Conservation (phyloP, 2,113 vertebrate genomes). For the Castor canadensis region DNA sequence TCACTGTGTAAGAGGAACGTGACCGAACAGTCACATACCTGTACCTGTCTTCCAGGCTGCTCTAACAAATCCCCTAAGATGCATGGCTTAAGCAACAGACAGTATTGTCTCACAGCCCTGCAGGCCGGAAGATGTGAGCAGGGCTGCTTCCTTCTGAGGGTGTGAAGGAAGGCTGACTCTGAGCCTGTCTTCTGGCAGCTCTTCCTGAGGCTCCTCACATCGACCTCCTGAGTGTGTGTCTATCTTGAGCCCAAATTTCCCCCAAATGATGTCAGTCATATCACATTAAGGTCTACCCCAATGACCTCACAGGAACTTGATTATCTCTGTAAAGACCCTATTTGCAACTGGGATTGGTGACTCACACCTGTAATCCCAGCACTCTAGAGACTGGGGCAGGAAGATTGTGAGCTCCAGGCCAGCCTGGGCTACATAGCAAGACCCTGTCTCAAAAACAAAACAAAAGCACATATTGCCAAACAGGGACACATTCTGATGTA, state of each 20-base stretch:
- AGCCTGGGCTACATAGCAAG: no score
- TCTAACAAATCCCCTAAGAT: accelerated
- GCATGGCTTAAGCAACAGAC: neutral
- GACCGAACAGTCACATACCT: accelerated
- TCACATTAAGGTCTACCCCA: no score
- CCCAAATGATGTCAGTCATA: neutral
- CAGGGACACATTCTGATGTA: no score
- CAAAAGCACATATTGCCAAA: no score
- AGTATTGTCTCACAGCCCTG: neutral
- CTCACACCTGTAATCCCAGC: no score
- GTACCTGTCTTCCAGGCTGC: neutral
- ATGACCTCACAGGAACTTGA: neutral
- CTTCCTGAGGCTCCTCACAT: neutral
- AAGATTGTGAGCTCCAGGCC: no score
- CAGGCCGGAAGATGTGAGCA: neutral
- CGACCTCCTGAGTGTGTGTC: neutral
- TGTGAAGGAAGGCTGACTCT: no score
- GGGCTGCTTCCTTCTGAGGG: neutral
- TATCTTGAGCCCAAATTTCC: neutral
- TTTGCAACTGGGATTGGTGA: neutral
- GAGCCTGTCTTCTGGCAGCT: neutral
- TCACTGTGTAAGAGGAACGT: accelerated
- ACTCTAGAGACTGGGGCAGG: no score
- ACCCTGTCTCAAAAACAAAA: no score
- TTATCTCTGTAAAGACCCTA: neutral